phyloP scores from a whole-genome alignment of 2,888 invertebrate species.

The Crossocerus cetratus region DNA sequence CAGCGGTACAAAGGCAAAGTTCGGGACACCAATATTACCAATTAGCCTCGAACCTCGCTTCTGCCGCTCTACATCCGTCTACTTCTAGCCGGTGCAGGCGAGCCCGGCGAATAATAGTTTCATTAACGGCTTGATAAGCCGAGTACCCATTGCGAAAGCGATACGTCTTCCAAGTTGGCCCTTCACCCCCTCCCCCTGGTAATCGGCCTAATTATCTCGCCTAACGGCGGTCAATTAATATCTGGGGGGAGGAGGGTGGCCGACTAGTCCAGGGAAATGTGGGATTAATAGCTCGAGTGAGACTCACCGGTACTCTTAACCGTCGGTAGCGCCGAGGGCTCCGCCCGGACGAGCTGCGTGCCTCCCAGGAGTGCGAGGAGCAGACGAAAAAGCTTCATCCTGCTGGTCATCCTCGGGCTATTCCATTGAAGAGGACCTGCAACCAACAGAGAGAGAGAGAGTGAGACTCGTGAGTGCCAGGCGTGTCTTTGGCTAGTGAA shows the following conservation, averaged over 20 bases:
- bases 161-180: neutral
- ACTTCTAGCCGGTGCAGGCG: neutral
- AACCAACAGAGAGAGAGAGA: slow-evolving; percentile 51
- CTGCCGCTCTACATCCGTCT: no score
- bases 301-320: slow-evolving; percentile 68
- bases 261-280: neutral
- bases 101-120: slow-evolving; percentile 6
- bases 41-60: no score
- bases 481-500: neutral
- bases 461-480: neutral
- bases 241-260: neutral
- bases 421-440: slow-evolving; percentile 66
- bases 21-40: no score
- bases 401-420: slow-evolving; percentile 64
- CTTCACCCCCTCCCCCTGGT: neutral
- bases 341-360: slow-evolving; percentile 68
- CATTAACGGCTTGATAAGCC: slow-evolving; percentile 12
- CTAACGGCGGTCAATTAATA: neutral
- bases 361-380: slow-evolving; percentile 71
- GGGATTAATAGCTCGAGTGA: neutral
- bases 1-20: no score
- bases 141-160: slow-evolving; percentile 4
- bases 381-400: slow-evolving; percentile 68
- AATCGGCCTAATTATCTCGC: neutral
- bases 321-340: slow-evolving; percentile 69